Base-by-base conservation (phyloP, 2,113 vertebrate species). In the Caranx melampygus region DNA sequence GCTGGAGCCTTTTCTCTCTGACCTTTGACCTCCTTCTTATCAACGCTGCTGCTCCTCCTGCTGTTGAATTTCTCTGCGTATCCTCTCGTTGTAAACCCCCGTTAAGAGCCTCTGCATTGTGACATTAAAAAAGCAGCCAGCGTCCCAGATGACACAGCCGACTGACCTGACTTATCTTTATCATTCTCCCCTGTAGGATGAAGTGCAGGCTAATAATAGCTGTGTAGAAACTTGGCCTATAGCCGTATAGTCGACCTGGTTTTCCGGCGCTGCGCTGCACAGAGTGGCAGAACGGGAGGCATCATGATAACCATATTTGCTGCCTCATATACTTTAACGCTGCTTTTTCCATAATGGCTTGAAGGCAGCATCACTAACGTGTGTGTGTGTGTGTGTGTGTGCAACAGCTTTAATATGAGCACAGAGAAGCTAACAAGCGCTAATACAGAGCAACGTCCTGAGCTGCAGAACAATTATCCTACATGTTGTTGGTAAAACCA, bases 121-220 rank as follows among this genome's bases (percentile, higher is more conserved):
- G 81, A 31, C 60, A 66, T 63, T 51, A 52, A 84, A 63, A 80
- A 80, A 37, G 6, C 79, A 67, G 83, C 45, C 47, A 3, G 21
- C 21, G 62, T 88, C 88, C 76, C 81, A 59, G 65, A 78, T 73
- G 86, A 85, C 75, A 16, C 61, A 51, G 69, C 75, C 72, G 73
- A 69, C 76, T 81, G 79, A 72, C 85, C 84, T 9, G 54, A 81
- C 84, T 85, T 83, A 40, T 87, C 87, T 75, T 81, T 63, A 81
- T 73, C 64, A 16, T 74, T 49, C 69, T 42, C 79, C 84, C 57
- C 87, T 82, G 85, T 81, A 91, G 75, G 81, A 86, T 69, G 75
- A 75, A 21, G 81, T 9, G 72, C 3, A 11, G 42, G 57, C 81
- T 91, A 89, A 69, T 74, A 80, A 87, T 87, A 91, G 79, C 65